Evolutionary conservation across 2,797 vertebrate genomes (phyloP).

Genomic region (Manis javanica): DNA sequence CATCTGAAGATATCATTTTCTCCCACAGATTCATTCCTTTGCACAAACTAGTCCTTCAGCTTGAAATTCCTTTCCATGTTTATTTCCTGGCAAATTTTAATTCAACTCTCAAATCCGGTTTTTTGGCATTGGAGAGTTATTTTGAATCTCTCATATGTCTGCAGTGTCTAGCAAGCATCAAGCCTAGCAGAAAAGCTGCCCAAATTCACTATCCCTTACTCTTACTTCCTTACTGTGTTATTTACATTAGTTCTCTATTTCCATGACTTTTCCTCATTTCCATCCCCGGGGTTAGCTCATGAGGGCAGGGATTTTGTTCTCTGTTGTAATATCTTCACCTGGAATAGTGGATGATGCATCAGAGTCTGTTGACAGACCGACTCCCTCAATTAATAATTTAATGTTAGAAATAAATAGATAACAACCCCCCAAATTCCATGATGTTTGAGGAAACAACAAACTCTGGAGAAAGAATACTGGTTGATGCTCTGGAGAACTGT

Average conservation of each 20-base stretch:
- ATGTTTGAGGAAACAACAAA: not conserved
- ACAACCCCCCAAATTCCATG: not conserved
- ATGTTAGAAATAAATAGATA: not conserved
- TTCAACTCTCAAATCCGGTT: not conserved
- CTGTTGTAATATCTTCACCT: not conserved
- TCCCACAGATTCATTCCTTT: not conserved
- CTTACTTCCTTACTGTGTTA: not conserved
- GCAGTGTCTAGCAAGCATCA: not conserved
- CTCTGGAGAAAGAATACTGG: not conserved
- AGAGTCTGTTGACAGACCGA: not conserved
- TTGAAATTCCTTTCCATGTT: not conserved
- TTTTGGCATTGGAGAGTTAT: not conserved
- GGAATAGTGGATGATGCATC: not conserved
- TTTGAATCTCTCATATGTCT: not conserved
- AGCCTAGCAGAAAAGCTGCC: not conserved
- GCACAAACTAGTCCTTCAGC: not conserved
- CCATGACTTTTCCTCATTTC: not conserved
- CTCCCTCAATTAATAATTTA: not conserved
- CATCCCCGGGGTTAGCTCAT: not conserved
- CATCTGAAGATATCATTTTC: not conserved
- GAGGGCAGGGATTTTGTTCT: not conserved
- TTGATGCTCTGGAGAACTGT: not conserved
- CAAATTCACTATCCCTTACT: fast-evolving
- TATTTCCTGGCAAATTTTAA: not conserved
- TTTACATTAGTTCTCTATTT: not conserved